Conservation (phyloP, 2,113 vertebrate genomes). For the Indri indri region DNA sequence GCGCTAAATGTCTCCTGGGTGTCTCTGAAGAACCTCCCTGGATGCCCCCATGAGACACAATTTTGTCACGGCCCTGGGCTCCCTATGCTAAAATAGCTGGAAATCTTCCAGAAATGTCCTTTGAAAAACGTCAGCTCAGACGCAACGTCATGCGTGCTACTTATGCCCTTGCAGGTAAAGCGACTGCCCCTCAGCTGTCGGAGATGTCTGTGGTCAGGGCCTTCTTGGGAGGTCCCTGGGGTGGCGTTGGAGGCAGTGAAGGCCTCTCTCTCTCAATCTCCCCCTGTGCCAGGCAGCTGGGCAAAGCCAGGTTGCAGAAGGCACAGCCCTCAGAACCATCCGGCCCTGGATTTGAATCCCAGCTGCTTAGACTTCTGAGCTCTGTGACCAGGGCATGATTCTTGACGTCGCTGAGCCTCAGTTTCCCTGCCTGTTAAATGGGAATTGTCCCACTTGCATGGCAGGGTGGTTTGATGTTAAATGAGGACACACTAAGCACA, state of each 20-base stretch:
- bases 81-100: too few species aligned
- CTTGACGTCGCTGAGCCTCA: not conserved
- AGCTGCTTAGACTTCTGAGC: not conserved
- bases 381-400: not conserved
- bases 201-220: too few species aligned
- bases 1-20: too few species aligned
- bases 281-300: not conserved
- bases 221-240: not conserved
- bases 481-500: fast-evolving
- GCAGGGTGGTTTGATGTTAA: not conserved
- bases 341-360: not conserved
- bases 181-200: too few species aligned
- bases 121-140: too few species aligned
- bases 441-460: too few species aligned
- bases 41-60: too few species aligned
- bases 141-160: too few species aligned
- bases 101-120: too few species aligned
- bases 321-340: not conserved
- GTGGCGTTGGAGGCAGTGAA: not conserved
- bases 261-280: fast-evolving
- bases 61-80: too few species aligned
- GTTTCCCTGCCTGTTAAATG: not conserved
- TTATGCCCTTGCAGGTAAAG: too few species aligned
- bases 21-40: too few species aligned
- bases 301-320: not conserved